Percentiles rank a stretch among this genome's conserved stretches.
phyloP scores from a whole-genome alignment of 2,888 invertebrate genomes.

The Apoderus coryli region DNA sequence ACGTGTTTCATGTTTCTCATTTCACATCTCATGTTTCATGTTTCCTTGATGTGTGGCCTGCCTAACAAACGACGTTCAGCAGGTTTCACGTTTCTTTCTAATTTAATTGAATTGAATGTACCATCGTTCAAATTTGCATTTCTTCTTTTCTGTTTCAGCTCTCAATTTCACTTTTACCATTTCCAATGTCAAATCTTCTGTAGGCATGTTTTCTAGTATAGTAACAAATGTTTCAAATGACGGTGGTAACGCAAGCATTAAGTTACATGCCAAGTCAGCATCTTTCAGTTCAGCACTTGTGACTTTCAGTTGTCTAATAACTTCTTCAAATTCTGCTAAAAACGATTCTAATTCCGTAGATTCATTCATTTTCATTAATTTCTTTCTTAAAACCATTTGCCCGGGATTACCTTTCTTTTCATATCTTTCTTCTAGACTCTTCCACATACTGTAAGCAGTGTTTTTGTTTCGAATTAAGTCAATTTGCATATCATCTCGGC shows the following conservation, averaged over 20 bases:
- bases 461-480: neutral
- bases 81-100: no score
- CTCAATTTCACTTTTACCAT: no score
- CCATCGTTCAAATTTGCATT: no score
- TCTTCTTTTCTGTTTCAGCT: no score
- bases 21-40: no score
- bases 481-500: neutral
- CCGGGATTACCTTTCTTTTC: conserved; percentile 3
- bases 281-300: conserved; percentile 3
- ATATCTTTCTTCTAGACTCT: conserved; percentile 2
- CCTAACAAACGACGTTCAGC: no score
- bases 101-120: no score
- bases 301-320: neutral
- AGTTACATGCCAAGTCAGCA: neutral
- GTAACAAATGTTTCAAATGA: conserved; percentile 1
- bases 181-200: no score
- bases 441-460: conserved; percentile 4
- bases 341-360: neutral
- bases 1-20: no score
- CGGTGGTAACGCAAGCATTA: neutral
- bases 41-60: no score
- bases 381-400: neutral
- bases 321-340: conserved; percentile 3
- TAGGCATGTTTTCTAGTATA: no score
- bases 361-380: conserved; percentile 2